Evolutionary conservation across 2,113 vertebrate species (phyloP), one percentile per base, ranked within the genome.

Genomic region (Panthera tigris): DNA sequence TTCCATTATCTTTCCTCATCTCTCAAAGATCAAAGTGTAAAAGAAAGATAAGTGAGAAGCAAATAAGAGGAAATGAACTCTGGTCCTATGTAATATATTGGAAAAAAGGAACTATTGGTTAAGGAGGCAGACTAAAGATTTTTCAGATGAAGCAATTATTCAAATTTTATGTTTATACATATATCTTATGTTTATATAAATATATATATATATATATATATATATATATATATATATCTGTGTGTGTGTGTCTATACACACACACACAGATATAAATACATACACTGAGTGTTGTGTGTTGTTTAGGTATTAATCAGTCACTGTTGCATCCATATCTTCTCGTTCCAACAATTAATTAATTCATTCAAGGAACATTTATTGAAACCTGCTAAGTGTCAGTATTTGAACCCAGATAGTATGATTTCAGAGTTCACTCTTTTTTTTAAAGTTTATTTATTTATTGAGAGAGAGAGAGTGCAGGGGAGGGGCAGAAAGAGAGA

Each of bases 41-140:
- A 94, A 94, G 48, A 91, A 95, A 92, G 91, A 89, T 95, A 93
- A 95, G 81, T 79, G 71, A 91, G 85, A 95, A 79, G 69, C n/a
- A 97, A 89, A 84, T 50, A 69, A 93, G 71, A 95, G 21, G 61
- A 89, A 97, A 96, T 14, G 89, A 98, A 92, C 66, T 94, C 39
- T 84, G 31, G 79, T 95, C 45, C 87, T 61, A 19, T 84, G 4
- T 63, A 76, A 69, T 21, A 73, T 94, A 29, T 92, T 19, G n/a
- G 61, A 7, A 87, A 50, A 71, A 90, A 68, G 15, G 45, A 55
- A 66, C 31, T 91, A 1, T 50, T 95, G 52, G 19, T 61, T 95
- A 96, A 94, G 78, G 36, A 92, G 19, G 7, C 16, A 76, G 65
- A 57, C 11, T 76, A 36, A 85, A 63, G 65, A 68, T 74, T 89